These are phyloP conservation scores for Anabacerthia variegaticeps DNA, from an alignment of 2,797 vertebrate genomes.

Conservation along the genomic window DNA sequence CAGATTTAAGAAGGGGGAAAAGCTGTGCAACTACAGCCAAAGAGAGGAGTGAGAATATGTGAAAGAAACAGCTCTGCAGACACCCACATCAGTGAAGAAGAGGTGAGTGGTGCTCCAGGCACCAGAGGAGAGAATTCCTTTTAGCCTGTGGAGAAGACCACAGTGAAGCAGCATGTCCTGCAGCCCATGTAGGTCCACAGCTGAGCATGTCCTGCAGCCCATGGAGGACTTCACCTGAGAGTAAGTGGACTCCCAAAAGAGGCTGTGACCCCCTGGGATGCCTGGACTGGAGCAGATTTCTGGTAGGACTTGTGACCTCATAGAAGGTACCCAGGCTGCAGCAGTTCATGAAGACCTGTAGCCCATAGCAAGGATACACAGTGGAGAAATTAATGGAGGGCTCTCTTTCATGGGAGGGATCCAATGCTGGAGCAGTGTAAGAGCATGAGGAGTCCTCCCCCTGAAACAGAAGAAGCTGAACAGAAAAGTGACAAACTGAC, in stretches of 20 bases:
- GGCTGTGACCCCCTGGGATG: neutral
- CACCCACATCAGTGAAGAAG: neutral
- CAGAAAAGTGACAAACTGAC: neutral
- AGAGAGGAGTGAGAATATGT: neutral
- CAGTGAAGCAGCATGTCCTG: neutral
- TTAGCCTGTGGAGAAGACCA: neutral
- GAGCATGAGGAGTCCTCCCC: neutral
- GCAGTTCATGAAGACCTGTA: neutral
- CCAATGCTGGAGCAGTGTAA: neutral
- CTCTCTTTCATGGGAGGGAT: neutral
- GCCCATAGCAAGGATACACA: neutral
- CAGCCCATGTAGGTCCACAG: neutral
- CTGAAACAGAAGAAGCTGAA: too few relatives aligned
- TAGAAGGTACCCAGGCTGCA: neutral
- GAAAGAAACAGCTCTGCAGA: neutral
- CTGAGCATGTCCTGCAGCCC: neutral
- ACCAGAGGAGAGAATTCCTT: neutral
- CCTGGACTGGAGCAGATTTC: neutral
- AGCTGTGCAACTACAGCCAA: neutral
- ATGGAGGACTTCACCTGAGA: neutral
- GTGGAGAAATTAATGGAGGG: neutral
- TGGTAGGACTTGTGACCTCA: neutral
- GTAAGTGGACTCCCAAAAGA: too few relatives aligned
- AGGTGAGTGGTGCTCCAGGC: neutral
- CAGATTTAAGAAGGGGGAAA: neutral